These are phyloP conservation scores for Sparus aurata DNA, from an alignment of 2,797 vertebrate species.

Conservation along the genomic window DNA sequence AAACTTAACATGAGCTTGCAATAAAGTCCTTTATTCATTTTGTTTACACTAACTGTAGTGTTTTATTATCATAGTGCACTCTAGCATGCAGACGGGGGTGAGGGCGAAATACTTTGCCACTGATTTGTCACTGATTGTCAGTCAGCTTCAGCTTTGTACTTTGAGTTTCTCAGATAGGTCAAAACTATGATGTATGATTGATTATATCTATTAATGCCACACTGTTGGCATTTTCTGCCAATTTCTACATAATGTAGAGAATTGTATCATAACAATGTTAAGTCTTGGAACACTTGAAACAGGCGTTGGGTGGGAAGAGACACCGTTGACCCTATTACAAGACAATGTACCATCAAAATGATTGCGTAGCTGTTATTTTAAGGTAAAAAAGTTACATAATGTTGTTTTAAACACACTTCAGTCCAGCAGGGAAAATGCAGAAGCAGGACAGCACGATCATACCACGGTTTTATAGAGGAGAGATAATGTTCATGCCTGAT, in stretches of 20 bases:
- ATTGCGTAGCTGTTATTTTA: too few relatives aligned
- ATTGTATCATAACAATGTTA: too few relatives aligned
- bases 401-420: neutral
- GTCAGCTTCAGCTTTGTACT: too few relatives aligned
- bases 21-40: conserved; percentile 69
- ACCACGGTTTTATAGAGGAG: neutral
- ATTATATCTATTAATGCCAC: neutral
- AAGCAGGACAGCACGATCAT: neutral
- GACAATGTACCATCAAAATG: too few relatives aligned
- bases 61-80: neutral
- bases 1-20: conserved; percentile 65
- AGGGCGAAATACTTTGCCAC: neutral
- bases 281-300: too few relatives aligned
- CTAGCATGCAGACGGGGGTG: neutral
- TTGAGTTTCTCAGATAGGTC: neutral
- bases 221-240: too few relatives aligned
- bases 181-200: neutral
- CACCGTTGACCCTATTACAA: too few relatives aligned
- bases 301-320: too few relatives aligned
- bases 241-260: too few relatives aligned
- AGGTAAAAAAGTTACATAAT: too few relatives aligned
- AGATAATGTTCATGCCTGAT: neutral
- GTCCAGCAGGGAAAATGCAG: too few relatives aligned
- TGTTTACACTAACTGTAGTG: conserved; percentile 41
- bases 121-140: neutral